phyloP scores from a whole-genome alignment of 2,888 invertebrate species.

The Chymomyza fuscimana region DNA sequence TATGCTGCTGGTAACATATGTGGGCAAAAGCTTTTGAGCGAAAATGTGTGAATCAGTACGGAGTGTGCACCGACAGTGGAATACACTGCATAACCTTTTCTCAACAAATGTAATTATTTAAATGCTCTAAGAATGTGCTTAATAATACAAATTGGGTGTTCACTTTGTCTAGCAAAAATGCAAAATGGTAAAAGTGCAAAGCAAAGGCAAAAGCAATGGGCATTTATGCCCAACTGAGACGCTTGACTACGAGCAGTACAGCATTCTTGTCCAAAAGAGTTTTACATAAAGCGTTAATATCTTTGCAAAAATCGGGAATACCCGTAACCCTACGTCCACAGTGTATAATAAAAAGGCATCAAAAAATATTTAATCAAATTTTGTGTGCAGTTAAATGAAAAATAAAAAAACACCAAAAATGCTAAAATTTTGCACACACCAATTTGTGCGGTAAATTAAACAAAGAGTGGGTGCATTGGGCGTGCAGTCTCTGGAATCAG shows the following conservation, averaged over 20 bases:
- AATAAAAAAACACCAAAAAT: slow-evolving; percentile 38
- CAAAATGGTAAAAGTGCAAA: too few relatives aligned
- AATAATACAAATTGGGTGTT: too few relatives aligned
- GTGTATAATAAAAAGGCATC: slow-evolving; percentile 24
- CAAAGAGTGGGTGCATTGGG: slow-evolving; percentile 21
- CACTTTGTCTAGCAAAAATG: too few relatives aligned
- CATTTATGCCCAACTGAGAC: too few relatives aligned
- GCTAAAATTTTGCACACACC: slow-evolving; percentile 31
- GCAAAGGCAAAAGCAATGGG: too few relatives aligned
- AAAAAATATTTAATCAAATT: slow-evolving; percentile 65
- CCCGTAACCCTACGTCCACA: slow-evolving; percentile 9
- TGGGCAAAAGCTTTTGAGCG: slow-evolving; percentile 36
- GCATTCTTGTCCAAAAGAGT: too few relatives aligned
- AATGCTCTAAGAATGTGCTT: too few relatives aligned
- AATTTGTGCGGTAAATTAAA: slow-evolving; percentile 65
- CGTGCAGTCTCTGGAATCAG: not conserved
- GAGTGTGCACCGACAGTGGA: not conserved
- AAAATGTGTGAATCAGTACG: slow-evolving; percentile 1
- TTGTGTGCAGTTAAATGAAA: slow-evolving; percentile 69
- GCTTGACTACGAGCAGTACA: too few relatives aligned
- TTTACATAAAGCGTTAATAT: too few relatives aligned
- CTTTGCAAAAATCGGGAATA: slow-evolving; percentile 13
- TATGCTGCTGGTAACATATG: slow-evolving; percentile 30
- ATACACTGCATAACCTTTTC: slow-evolving; percentile 13
- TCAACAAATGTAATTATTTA: too few relatives aligned